A percentile compares a stretch with the other conserved stretches of the same genome.
Evolutionary conservation across 1,140 invertebrate genomes (phyloP).

Genomic region (Battus philenor): DNA sequence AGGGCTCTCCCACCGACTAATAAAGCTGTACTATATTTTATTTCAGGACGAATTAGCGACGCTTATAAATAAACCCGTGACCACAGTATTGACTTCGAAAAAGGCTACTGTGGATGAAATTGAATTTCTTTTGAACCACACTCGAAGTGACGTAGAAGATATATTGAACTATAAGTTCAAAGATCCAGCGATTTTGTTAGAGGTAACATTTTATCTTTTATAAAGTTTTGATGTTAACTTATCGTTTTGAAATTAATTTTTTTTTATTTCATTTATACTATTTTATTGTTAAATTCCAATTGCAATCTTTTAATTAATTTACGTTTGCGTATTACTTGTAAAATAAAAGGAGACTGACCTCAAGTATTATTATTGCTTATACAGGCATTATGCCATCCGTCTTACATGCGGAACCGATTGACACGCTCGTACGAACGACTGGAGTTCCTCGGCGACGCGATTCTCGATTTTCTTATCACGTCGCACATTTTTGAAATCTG

Average conservation of each 20-base stretch:
- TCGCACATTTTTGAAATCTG: slow-evolving; percentile 89
- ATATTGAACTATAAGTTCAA: slow-evolving; percentile 82
- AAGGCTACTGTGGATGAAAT: slow-evolving; percentile 44
- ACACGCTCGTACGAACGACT: slow-evolving; percentile 95
- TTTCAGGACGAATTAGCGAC: slow-evolving; percentile 49
- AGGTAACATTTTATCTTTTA: too few relatives aligned
- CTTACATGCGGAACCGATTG: slow-evolving; percentile 88
- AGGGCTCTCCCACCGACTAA: too few relatives aligned
- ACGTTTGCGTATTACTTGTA: too few relatives aligned
- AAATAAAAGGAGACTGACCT: too few relatives aligned
- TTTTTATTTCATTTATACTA: too few relatives aligned
- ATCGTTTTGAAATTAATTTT: background rate
- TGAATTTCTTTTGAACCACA: slow-evolving; percentile 67
- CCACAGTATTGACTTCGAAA: slow-evolving; percentile 44
- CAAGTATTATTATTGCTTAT: background rate
- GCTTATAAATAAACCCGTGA: slow-evolving; percentile 32
- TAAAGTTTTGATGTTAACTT: background rate
- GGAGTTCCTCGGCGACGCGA: slow-evolving; percentile 97
- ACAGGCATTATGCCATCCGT: slow-evolving; percentile 95
- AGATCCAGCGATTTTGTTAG: slow-evolving; percentile 75
- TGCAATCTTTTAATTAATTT: too few relatives aligned
- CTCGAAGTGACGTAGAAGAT: slow-evolving; percentile 76
- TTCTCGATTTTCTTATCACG: slow-evolving; percentile 95
- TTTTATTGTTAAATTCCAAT: too few relatives aligned
- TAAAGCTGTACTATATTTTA: background rate